phyloP scores from a whole-genome alignment of 2,797 vertebrate genomes.

The Sylvilagus floridanus region DNA sequence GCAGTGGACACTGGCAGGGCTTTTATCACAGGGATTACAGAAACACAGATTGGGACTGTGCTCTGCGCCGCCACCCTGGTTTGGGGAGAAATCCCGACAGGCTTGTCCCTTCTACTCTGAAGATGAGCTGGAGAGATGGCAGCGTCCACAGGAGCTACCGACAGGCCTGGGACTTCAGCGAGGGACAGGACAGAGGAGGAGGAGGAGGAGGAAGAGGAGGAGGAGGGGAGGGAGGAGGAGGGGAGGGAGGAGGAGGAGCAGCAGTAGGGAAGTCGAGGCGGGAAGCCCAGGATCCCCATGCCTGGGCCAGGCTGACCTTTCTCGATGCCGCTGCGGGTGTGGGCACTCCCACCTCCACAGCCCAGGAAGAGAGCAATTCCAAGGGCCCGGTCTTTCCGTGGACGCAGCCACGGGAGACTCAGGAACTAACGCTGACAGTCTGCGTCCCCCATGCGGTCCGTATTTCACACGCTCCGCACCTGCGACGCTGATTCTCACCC shows the following conservation, averaged over 20 bases:
- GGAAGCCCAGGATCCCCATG: neutral
- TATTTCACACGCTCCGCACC: accelerated
- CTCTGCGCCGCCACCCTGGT: neutral
- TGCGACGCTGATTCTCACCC: neutral
- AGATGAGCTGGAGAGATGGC: neutral
- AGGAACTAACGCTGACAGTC: accelerated
- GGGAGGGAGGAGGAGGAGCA: neutral
- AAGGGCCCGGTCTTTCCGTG: neutral
- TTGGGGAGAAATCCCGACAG: neutral
- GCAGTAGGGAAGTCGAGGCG: too few species aligned
- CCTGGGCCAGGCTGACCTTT: neutral
- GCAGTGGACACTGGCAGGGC: neutral
- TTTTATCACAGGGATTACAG: neutral
- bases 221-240: neutral
- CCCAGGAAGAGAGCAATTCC: neutral
- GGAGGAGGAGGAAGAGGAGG: neutral
- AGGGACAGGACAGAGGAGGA: neutral
- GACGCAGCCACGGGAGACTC: neutral
- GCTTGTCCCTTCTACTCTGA: neutral
- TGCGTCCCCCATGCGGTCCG: accelerated
- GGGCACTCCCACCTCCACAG: neutral
- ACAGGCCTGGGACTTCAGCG: neutral
- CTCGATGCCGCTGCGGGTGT: neutral
- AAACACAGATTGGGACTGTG: accelerated
- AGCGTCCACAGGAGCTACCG: neutral